Base-by-base conservation (phyloP, 2,888 invertebrate genomes). In the Megaustenia siamemsis region DNA sequence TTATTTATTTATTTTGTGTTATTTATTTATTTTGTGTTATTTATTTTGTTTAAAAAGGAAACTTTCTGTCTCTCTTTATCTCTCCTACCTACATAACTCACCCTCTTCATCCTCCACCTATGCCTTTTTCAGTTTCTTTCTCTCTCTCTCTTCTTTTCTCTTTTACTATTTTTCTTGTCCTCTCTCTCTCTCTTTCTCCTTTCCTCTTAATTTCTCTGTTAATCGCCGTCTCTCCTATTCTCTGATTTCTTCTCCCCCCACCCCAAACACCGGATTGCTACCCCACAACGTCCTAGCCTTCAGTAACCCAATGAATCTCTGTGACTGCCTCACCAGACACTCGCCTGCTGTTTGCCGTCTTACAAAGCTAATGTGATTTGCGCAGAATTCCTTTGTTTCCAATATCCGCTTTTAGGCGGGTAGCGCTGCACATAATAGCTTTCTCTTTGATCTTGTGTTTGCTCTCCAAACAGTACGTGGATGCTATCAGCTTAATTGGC, bases 391-490 rank as follows among this genome's bases (percentile, higher is more conserved):
- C 38, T 38, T 68, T 56, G 56, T 56, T 56, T 68, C 5, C 32
- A 38, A 68, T 15, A 68, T 35, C 18, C 49, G 28, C 73, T 32
- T 18, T 28, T 18, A 24, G 15, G 18, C 38, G 2, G 21, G 75
- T 5, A 56, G 15, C 40, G 0, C 12, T 60, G 12, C 40, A 66
- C 32, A 32, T 49, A 43, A 71, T 71, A 45, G 28, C 1, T 32
- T 12, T 18, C 1, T 15, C 73, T 73, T 73, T 73, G 73, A 73
- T 49, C 18, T 73, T 45, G 6, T 73, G 35, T 73, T 73, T 73
- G 4, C 73, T 49, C 73, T 35, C 49, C 49, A 73, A 73, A 73
- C 73, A 73, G 32, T 12, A 21, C 21, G 49, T 49, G n/a, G 5
- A 8, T 35, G 6, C 28, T 35, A 73, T 73, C 45, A 32, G 18